A percentile compares a stretch with the other conserved stretches of the same genome.
These are phyloP conservation scores for Saiga tatarica DNA, from an alignment of 2,113 vertebrate genomes.

Conservation along the genomic window DNA sequence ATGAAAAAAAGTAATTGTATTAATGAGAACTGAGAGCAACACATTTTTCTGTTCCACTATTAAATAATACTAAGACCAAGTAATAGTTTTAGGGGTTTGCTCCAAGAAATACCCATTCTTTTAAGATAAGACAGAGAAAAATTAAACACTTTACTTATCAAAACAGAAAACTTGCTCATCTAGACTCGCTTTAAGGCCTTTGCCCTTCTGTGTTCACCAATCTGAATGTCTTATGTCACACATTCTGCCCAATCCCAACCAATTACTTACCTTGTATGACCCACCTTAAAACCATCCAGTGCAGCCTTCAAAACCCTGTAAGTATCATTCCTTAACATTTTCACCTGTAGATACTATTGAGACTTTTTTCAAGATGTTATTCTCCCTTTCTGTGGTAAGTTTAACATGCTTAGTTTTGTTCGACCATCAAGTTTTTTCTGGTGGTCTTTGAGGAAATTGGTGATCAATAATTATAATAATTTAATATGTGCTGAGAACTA, in stretches of 20 bases:
- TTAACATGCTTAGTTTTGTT: not conserved
- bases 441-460: not conserved
- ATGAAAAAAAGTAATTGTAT: not conserved
- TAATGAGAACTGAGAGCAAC: not conserved
- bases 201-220: not conserved
- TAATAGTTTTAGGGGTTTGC: not conserved
- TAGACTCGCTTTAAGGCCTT: not conserved
- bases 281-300: not conserved
- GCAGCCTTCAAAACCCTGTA: not conserved
- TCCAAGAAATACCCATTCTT: not conserved
- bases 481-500: not conserved
- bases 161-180: not conserved
- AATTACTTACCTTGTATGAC: not conserved
- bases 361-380: not conserved
- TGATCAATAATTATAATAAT: not conserved
- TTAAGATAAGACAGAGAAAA: not conserved
- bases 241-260: not conserved
- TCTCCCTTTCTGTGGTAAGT: not conserved
- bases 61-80: not conserved
- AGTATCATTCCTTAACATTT: not conserved
- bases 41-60: not conserved
- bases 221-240: not conserved
- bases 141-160: not conserved
- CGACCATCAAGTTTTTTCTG: not conserved
- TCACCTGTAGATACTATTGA: not conserved